Evolutionary conservation across 1,140 invertebrate genomes (phyloP).

Genomic region (Mizuhopecten yessoensis): DNA sequence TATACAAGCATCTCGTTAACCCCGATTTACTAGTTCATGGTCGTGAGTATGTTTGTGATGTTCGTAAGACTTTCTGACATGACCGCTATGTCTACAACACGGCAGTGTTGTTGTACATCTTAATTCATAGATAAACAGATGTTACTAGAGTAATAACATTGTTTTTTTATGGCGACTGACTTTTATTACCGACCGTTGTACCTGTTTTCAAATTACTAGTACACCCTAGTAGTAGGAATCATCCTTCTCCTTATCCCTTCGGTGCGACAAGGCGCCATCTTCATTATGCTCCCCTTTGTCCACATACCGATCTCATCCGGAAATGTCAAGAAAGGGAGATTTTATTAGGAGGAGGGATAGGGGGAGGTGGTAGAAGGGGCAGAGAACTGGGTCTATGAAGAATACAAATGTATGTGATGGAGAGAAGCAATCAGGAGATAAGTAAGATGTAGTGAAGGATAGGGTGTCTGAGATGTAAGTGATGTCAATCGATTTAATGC

Average conservation of each 20-base stretch:
- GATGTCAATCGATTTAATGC: too few species aligned
- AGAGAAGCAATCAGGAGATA: too few species aligned
- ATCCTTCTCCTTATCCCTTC: neutral
- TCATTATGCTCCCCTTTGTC: neutral
- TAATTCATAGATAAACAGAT: conserved; percentile 1
- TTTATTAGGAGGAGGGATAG: too few species aligned
- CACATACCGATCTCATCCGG: neutral
- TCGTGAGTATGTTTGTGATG: neutral
- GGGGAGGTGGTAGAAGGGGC: too few species aligned
- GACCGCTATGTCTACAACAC: neutral
- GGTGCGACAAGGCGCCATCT: neutral
- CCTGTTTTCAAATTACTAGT: neutral
- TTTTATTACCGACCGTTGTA: neutral
- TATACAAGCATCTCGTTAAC: neutral
- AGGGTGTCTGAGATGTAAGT: too few species aligned
- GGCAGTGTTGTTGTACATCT: neutral
- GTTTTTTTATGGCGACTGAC: neutral
- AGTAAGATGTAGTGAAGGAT: too few species aligned
- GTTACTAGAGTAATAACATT: neutral
- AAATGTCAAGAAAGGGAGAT: neutral
- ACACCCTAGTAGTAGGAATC: neutral
- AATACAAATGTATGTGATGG: too few species aligned
- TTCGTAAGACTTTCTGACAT: neutral
- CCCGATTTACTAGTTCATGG: neutral
- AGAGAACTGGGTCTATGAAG: too few species aligned